Percentiles rank a stretch among this genome's conserved stretches.
Conservation (phyloP, 2,888 invertebrate species). For the Rhagophthalmus giganteus region DNA sequence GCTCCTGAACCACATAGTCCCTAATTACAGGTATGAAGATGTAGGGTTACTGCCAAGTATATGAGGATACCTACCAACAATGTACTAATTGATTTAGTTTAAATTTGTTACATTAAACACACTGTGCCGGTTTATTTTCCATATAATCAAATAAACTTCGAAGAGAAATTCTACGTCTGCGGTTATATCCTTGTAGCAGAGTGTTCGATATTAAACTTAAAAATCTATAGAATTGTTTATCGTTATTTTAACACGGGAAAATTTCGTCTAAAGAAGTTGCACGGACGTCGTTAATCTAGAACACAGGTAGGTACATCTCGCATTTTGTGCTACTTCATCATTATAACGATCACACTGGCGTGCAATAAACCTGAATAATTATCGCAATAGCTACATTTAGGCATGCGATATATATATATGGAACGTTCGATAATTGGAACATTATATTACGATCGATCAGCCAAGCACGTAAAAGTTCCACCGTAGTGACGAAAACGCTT, state of each 20-base stretch:
- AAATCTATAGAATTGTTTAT: no score
- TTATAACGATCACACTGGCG: slow-evolving; percentile 44
- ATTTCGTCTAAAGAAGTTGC: slow-evolving; percentile 17
- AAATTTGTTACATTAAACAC: slow-evolving; percentile 21
- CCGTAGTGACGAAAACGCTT: background rate
- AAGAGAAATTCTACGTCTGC: no score
- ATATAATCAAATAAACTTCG: background rate
- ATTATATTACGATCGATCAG: slow-evolving; percentile 42
- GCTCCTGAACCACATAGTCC: slow-evolving; percentile 49
- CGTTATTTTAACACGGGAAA: background rate
- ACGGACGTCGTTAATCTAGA: slow-evolving; percentile 26
- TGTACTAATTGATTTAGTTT: slow-evolving; percentile 23
- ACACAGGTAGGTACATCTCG: slow-evolving; percentile 22
- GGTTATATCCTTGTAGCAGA: no score
- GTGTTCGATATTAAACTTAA: no score
- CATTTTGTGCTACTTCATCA: slow-evolving; percentile 39
- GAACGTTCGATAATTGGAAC: slow-evolving; percentile 44
- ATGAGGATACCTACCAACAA: slow-evolving; percentile 20
- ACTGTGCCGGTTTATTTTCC: slow-evolving; percentile 6
- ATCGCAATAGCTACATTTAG: slow-evolving; percentile 36
- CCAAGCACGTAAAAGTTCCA: slow-evolving; percentile 13
- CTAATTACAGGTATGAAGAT: slow-evolving; percentile 46
- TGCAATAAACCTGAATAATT: slow-evolving; percentile 46
- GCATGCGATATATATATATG: slow-evolving; percentile 33
- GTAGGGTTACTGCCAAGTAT: slow-evolving; percentile 21